Base-by-base conservation (phyloP, 2,888 invertebrate genomes). In the Steinernema scapterisci region DNA sequence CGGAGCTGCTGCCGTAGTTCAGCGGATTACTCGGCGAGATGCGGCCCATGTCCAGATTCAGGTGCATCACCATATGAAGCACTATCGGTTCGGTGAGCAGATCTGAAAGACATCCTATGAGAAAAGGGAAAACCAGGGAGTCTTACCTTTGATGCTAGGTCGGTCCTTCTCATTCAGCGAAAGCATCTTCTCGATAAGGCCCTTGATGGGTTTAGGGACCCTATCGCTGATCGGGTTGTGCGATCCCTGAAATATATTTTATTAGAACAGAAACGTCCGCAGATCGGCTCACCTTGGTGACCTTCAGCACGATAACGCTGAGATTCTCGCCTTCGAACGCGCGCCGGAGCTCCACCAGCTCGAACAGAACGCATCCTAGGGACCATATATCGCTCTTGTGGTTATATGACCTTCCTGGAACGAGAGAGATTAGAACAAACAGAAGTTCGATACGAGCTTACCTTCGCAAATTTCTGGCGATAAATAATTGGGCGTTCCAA, bases 361-460 rank as follows among this genome's bases (percentile, higher is more conserved):
- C 93, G 85, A 93, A 94, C 6, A 94, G 88, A 76, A 94, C 91
- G 87, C 94, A 93, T 0, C 94, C 94, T 72, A 94, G 90, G 13
- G 94, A 92, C 94, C 94, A 94, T 76, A 94, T 91, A 85, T 94
- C 94, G 83, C 92, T 92, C 89, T 93, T 93, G 56, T 91, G 91
- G 87, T 93, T 92, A 81, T 90, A 89, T 85, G 77, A 76, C 0
- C 82, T 77, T 25, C 83, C 82, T 83, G 48, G 25, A 77, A 46
- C n/a, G n/a, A 46, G 19, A 27, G 13, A n/a, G 63, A 72, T 70
- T 71, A 46, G 44, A 16, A 21, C 48, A 1, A 63, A 25, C 43
- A 51, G 31, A 48, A 43, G 11, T 19, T 23, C 73, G 5, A 13
- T 43, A 71, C 46, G 3, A 27, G 91, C 87, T 91, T 90, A 44